Conservation (phyloP, 2,888 invertebrate species). For the Eristalis tenax region DNA sequence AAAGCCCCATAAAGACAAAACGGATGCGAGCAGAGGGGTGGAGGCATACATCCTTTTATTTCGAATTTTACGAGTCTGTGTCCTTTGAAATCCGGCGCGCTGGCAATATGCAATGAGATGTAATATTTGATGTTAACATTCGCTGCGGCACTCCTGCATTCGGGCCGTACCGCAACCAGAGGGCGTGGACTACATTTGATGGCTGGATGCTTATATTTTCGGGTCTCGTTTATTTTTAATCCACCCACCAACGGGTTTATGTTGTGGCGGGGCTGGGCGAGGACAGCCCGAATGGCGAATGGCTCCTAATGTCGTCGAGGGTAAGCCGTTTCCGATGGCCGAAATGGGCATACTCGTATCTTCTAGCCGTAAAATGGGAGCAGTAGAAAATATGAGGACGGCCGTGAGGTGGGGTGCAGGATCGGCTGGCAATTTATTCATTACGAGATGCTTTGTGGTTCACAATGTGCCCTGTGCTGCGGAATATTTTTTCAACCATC, state of each 20-base stretch:
- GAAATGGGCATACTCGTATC: background rate
- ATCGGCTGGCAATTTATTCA: background rate
- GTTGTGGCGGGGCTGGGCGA: conserved; percentile 8
- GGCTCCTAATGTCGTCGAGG: background rate
- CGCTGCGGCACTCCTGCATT: conserved; percentile 4
- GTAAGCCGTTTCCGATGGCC: background rate
- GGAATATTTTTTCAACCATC: background rate
- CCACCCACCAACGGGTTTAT: conserved; percentile 29
- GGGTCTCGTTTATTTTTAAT: background rate
- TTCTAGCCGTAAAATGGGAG: background rate
- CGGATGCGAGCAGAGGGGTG: background rate
- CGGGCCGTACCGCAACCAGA: conserved; percentile 9
- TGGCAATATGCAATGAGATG: conserved; percentile 47
- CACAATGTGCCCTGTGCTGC: background rate
- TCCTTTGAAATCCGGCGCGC: conserved; percentile 29
- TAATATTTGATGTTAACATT: conserved; percentile 57
- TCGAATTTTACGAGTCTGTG: conserved; percentile 28
- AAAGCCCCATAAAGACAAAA: conserved; percentile 24
- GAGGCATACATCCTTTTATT: conserved; percentile 20
- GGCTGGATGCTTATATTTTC: background rate
- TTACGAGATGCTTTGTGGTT: background rate
- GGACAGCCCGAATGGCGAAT: background rate
- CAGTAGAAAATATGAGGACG: background rate
- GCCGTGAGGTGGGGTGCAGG: background rate
- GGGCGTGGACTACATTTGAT: background rate